Evolutionary conservation across 2,113 vertebrate species (phyloP).

Genomic region (Phyllostomus hastatus): DNA sequence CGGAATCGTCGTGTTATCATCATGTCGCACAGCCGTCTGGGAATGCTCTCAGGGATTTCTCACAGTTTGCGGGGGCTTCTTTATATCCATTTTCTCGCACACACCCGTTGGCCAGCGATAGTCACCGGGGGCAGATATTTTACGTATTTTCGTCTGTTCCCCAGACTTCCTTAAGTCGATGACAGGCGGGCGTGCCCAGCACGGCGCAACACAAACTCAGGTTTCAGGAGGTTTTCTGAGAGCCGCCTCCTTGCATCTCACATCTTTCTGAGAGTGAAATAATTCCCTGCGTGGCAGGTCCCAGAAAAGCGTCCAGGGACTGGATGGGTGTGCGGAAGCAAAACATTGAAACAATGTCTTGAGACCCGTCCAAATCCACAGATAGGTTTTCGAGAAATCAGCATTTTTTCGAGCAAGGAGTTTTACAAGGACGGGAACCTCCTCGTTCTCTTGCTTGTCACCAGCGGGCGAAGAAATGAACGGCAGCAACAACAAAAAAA

Average conservation of each 20-base stretch:
- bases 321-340: neutral
- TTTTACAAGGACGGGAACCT: neutral
- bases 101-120: neutral
- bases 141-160: constrained; percentile 9
- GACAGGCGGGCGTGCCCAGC: constrained; percentile 28
- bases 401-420: neutral
- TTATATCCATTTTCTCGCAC: neutral
- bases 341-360: no score
- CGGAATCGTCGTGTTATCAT: no score
- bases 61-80: neutral
- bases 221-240: constrained; percentile 32
- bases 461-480: neutral
- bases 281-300: constrained; percentile 31
- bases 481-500: no score
- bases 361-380: neutral
- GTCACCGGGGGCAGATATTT: neutral
- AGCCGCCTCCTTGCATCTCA: neutral
- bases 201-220: constrained; percentile 25
- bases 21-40: neutral
- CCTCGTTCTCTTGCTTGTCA: rapidly evolving
- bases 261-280: neutral
- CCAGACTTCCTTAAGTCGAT: neutral
- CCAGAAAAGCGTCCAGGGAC: neutral
- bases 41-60: neutral
- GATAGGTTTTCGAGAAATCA: neutral